Evolutionary conservation across 2,888 invertebrate genomes (phyloP).

Genomic region (Candidula unifasciata): DNA sequence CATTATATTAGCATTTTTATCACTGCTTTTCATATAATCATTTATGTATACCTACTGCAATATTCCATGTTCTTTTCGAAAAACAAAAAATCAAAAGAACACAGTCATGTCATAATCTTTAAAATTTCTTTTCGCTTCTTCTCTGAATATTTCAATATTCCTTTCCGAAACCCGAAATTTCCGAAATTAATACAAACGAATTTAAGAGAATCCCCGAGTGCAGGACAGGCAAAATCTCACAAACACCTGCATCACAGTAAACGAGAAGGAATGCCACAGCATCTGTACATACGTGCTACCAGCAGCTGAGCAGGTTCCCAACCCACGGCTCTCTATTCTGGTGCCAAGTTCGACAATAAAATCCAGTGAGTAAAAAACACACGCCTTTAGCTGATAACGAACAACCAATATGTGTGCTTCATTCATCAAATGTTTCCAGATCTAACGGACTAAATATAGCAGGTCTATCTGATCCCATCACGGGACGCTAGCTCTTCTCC

Average conservation of each 20-base stretch:
- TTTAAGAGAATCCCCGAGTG: background rate
- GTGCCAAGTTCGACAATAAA: slow-evolving; percentile 1
- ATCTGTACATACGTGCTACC: background rate
- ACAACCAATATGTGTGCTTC: background rate
- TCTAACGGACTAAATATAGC: slow-evolving; percentile 8
- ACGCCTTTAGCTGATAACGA: background rate
- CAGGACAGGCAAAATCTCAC: background rate
- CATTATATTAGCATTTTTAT: too few relatives aligned
- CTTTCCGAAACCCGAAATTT: background rate
- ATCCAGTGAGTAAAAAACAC: background rate
- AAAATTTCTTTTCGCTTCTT: too few relatives aligned
- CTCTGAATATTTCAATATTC: too few relatives aligned
- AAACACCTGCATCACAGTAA: too few relatives aligned
- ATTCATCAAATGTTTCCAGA: slow-evolving; percentile 14
- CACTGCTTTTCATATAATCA: too few relatives aligned
- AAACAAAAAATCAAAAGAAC: too few relatives aligned
- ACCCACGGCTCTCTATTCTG: background rate
- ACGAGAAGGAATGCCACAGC: slow-evolving; percentile 12
- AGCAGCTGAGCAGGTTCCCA: background rate
- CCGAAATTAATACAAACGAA: background rate
- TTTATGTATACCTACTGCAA: too few relatives aligned
- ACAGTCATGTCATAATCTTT: too few relatives aligned
- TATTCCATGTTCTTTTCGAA: too few relatives aligned
- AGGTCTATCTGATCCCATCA: background rate
- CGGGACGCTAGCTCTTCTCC: background rate